A percentile compares a stretch with the other conserved stretches of the same genome.
These are phyloP conservation scores for Nycticryphes semicollaris DNA, from an alignment of 2,113 vertebrate genomes.

Conservation along the genomic window DNA sequence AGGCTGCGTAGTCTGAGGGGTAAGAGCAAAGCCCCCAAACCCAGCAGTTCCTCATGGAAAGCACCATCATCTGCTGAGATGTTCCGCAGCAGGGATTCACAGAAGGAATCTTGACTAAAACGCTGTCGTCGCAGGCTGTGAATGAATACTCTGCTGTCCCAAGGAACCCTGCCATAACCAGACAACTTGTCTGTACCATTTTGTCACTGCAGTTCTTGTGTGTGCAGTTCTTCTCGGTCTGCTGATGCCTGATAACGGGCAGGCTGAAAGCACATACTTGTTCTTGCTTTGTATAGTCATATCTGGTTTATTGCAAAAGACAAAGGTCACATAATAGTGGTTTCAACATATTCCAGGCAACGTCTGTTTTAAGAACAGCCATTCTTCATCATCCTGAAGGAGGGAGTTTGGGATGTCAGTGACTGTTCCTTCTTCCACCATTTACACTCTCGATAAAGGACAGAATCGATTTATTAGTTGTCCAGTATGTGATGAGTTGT, in stretches of 20 bases:
- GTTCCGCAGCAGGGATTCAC: not conserved
- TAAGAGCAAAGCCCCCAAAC: not conserved
- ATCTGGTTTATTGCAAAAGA: not conserved
- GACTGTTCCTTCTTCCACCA: not conserved
- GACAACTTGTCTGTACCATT: not conserved
- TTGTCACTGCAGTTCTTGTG: not conserved
- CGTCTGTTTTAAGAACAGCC: not conserved
- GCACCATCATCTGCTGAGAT: not conserved
- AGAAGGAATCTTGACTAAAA: not conserved
- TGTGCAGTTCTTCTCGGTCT: not conserved
- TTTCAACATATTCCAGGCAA: not conserved
- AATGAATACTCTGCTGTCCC: not conserved
- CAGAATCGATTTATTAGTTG: not conserved
- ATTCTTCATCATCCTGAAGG: not conserved
- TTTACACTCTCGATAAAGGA: not conserved
- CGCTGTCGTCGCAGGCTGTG: not conserved
- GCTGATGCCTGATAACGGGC: not conserved
- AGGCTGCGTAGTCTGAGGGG: not conserved
- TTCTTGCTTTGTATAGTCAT: not conserved
- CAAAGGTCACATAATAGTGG: not conserved
- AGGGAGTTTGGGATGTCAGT: not conserved
- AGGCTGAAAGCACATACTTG: not conserved
- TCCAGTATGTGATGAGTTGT: not conserved
- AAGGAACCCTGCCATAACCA: not conserved
- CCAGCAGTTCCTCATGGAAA: not conserved